Evolutionary conservation across 1,140 invertebrate genomes (phyloP), one percentile per base, ranked within the genome.

Genomic region (Thaumatotibia leucotreta): DNA sequence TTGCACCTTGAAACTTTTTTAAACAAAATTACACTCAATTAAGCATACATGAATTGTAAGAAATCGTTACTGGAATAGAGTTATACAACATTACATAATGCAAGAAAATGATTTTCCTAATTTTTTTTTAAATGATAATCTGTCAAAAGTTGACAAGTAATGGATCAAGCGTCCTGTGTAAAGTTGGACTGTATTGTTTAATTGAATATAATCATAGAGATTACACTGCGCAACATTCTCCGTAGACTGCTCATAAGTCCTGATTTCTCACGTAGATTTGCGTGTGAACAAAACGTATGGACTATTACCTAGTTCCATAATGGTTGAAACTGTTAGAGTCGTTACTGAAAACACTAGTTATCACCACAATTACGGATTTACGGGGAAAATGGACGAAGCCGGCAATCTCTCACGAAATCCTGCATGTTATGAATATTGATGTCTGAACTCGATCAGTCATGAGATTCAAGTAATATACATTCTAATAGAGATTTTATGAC

Each of bases 261-360:
- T 29, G 52, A 58, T 58, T 58, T 58, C 52, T 31, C 52, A 58
- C 27, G 23, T 24, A 58, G 52, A 58, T 27, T 24, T 29, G 52
- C 52, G 52, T 58, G 52, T 58, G 52, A 58, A 58, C 11, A 58
- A 58, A 49, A 58, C 23, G 24, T 14, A 58, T 29, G 52, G 29
- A 27, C 23, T 31, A 20, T 45, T 45, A 45, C 17, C 17, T 20
- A 45, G 39, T 20, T 45, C 35, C 39, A 20, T 45, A 45, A 45
- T 45, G 39, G 20, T 45, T 14, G 14, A 45, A 45, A 45, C 17
- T 45, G 39, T 17, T 45, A 45, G 5, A 20, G 39, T 45, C 20
- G 39, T 45, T 20, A 6, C 17, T 45, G 17, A 45, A 20, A 17
- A 45, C 35, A 45, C 35, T 14, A 45, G 14, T 45, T 20, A 45